Evolutionary conservation across 2,113 vertebrate species (phyloP).

Genomic region (Asarcornis scutulata): DNA sequence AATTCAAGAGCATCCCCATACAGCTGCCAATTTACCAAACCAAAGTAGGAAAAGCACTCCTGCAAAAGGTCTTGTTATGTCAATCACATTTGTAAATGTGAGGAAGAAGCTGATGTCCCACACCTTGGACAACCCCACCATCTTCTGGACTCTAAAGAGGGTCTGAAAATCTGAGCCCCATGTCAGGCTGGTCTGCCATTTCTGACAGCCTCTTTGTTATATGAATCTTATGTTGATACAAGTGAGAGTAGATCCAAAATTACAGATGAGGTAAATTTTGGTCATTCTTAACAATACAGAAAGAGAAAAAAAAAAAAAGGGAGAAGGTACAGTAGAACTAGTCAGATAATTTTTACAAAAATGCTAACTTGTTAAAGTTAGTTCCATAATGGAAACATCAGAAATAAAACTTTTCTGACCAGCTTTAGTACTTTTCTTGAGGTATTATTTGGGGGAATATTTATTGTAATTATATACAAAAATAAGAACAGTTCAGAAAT

Average conservation of each 20-base stretch:
- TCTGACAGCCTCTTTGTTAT: neutral
- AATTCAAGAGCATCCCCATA: neutral
- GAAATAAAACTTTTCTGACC: neutral
- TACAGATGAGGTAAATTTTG: constrained; percentile 17
- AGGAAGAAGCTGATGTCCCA: neutral
- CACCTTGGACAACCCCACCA: neutral
- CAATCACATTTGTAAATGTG: neutral
- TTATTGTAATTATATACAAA: neutral
- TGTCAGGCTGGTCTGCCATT: neutral
- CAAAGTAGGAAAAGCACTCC: neutral
- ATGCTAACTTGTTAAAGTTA: neutral
- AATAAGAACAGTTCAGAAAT: neutral
- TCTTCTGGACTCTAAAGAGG: neutral
- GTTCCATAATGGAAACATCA: neutral
- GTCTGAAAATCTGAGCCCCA: neutral
- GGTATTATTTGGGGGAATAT: neutral
- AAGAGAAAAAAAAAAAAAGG: neutral
- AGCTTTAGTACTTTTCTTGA: neutral
- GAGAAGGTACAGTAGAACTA: neutral
- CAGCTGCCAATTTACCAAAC: neutral
- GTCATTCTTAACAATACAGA: neutral
- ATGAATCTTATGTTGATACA: neutral
- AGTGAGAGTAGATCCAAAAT: neutral
- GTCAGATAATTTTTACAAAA: neutral
- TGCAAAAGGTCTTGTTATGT: neutral